These are phyloP conservation scores for Diloba caeruleocephala DNA, from an alignment of 2,888 invertebrate genomes.

Conservation along the genomic window DNA sequence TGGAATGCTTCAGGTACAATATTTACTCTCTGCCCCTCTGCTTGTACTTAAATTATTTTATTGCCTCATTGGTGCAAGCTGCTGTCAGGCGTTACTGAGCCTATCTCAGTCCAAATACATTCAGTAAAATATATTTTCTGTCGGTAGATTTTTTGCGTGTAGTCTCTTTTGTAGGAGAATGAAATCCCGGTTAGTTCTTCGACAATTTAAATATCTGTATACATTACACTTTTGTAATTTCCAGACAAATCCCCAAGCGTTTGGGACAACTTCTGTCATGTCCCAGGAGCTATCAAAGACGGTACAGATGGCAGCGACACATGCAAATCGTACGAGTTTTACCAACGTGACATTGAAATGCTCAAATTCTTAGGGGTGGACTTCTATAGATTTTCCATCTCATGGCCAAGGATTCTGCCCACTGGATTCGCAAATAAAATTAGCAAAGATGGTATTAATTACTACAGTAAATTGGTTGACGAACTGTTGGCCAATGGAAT, in stretches of 20 bases:
- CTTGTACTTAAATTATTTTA: too few species aligned
- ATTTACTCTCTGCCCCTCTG: background rate
- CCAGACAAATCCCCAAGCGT: slow-evolving; percentile 88
- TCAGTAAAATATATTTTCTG: too few species aligned
- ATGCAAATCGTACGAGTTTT: slow-evolving; percentile 90
- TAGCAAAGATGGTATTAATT: slow-evolving; percentile 89
- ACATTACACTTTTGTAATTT: slow-evolving; percentile 1
- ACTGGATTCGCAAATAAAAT: slow-evolving; percentile 85
- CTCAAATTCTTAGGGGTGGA: slow-evolving; percentile 80
- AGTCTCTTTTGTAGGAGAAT: too few species aligned
- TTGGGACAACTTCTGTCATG: slow-evolving; percentile 90
- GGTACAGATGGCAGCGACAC: slow-evolving; percentile 89
- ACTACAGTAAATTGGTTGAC: slow-evolving; percentile 91
- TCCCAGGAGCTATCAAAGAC: slow-evolving; percentile 83
- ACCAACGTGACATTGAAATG: slow-evolving; percentile 86
- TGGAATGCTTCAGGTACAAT: slow-evolving; percentile 68
- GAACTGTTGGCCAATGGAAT: slow-evolving; percentile 89
- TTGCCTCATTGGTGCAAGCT: too few species aligned
- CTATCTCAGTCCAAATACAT: too few species aligned
- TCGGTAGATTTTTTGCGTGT: too few species aligned
- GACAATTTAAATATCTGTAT: background rate
- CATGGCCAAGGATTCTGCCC: slow-evolving; percentile 91
- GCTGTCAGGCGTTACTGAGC: too few species aligned
- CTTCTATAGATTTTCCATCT: slow-evolving; percentile 89
- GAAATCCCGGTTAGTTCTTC: too few species aligned